phyloP scores from a whole-genome alignment of 2,113 vertebrate genomes.

The Eonycteris spelaea region DNA sequence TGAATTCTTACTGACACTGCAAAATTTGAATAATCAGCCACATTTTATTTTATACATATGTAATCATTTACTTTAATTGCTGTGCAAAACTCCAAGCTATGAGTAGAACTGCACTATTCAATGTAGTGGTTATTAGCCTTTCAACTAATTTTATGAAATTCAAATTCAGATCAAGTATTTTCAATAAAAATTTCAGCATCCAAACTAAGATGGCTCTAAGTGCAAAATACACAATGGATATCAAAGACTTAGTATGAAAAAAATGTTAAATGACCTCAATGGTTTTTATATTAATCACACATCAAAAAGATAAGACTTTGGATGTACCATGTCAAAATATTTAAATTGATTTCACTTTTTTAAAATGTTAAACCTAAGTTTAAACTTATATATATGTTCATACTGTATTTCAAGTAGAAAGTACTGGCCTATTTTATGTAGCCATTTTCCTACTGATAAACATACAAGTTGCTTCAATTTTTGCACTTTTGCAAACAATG shows the following conservation, averaged over 20 bases:
- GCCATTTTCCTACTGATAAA: neutral
- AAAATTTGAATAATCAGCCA: neutral
- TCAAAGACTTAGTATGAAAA: neutral
- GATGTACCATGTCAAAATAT: neutral
- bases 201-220: neutral
- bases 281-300: constrained; percentile 8
- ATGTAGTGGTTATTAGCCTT: neutral
- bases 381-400: neutral
- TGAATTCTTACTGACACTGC: neutral
- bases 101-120: neutral
- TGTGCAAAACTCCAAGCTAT: neutral
- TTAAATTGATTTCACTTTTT: neutral
- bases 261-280: neutral
- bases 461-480: neutral
- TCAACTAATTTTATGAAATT: constrained; percentile 7
- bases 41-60: neutral
- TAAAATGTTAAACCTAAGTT: constrained; percentile 36
- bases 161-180: constrained; percentile 44
- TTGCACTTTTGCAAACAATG: neutral
- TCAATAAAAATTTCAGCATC: neutral
- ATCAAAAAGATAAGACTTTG: neutral
- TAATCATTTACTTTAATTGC: neutral
- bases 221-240: neutral
- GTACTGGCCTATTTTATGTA: neutral
- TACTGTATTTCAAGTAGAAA: neutral